These are phyloP conservation scores for Oceanodroma tethys DNA, from an alignment of 2,113 vertebrate species.

Conservation along the genomic window DNA sequence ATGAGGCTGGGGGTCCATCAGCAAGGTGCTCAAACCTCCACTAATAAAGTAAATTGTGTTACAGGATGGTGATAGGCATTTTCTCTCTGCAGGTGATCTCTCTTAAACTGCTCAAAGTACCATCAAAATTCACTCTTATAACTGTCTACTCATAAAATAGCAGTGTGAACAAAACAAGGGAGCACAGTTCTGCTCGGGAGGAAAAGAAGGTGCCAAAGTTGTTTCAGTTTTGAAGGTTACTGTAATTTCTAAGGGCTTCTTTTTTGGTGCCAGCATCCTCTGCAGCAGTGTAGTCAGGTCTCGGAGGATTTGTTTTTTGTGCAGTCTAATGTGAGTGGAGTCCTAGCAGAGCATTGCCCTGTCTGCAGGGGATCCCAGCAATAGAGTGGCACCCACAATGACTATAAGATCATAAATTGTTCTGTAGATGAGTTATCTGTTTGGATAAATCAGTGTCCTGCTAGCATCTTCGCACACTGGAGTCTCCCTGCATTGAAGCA, in stretches of 20 bases:
- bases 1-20: not conserved
- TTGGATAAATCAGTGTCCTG: not conserved
- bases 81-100: not conserved
- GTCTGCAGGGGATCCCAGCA: not conserved
- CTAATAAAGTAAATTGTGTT: not conserved
- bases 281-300: not conserved
- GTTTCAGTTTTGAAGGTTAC: not conserved
- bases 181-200: not conserved
- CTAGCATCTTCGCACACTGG: not conserved
- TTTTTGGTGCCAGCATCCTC: not conserved
- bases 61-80: not conserved
- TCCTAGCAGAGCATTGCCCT: not conserved
- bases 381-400: fast-evolving
- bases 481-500: not conserved
- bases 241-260: not conserved
- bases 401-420: not conserved
- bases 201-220: not conserved
- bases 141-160: not conserved
- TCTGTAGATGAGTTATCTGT: not conserved
- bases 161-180: not conserved
- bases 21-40: not conserved
- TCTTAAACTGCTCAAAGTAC: not conserved
- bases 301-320: not conserved
- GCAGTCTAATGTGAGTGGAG: not conserved
- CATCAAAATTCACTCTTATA: not conserved